Percentiles rank a stretch among this genome's conserved stretches.
Evolutionary conservation across 2,888 invertebrate species (phyloP).

Genomic region (Pocota personata): DNA sequence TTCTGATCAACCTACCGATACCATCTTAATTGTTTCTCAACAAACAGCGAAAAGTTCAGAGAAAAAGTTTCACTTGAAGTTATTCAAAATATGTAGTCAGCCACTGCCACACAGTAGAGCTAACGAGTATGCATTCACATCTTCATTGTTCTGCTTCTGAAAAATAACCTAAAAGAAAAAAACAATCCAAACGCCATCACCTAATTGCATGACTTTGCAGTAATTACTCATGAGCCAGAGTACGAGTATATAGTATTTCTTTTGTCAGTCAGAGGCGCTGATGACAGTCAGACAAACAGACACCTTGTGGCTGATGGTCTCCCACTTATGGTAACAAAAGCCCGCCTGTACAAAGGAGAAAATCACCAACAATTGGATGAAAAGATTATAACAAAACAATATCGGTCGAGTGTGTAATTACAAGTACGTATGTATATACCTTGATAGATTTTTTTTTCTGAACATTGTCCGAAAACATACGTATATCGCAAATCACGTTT

Average conservation of each 20-base stretch:
- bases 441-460: not conserved
- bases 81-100: not conserved
- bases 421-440: constrained; percentile 6
- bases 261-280: constrained; percentile 26
- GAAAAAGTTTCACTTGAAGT: constrained; percentile 15
- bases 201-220: constrained; percentile 51
- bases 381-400: constrained; percentile 36
- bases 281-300: constrained; percentile 35
- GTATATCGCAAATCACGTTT: constrained; percentile 42
- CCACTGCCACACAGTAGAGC: not conserved
- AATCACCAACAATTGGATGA: constrained; percentile 17
- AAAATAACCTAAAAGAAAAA: not conserved
- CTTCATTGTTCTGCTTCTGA: not conserved
- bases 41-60: constrained; percentile 10
- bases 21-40: constrained; percentile 1
- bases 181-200: not conserved
- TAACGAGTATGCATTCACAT: not conserved
- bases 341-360: constrained; percentile 4
- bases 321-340: constrained; percentile 41
- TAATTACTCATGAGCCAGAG: constrained; percentile 47
- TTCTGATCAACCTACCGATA: constrained; percentile 9
- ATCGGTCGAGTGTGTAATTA: constrained; percentile 26
- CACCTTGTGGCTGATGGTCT: constrained; percentile 35
- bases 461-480: constrained; percentile 19
- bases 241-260: constrained; percentile 28